Conservation (phyloP, 2,797 vertebrate species). For the Antrozous pallidus region DNA sequence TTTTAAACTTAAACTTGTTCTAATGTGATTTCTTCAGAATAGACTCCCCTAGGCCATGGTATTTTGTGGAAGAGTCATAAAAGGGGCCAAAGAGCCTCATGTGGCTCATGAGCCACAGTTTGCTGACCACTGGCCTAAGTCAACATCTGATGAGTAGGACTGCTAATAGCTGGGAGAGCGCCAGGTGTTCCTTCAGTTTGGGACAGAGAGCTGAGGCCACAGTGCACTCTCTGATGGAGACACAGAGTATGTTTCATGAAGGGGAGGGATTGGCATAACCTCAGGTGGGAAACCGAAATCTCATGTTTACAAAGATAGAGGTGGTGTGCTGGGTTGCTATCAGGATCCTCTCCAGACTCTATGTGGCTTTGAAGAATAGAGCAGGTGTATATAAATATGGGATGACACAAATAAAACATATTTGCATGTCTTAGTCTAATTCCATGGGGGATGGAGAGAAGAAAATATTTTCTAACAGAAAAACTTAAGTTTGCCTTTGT, state of each 20-base stretch:
- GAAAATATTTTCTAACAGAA: neutral
- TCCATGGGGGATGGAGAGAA: neutral
- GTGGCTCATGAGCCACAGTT: too few relatives aligned
- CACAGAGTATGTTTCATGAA: neutral
- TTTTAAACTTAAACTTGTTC: too few relatives aligned
- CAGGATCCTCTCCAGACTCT: neutral
- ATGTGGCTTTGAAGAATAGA: neutral
- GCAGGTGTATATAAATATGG: neutral
- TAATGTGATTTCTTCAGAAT: too few relatives aligned
- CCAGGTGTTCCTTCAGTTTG: neutral
- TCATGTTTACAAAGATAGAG: neutral
- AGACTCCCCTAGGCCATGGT: too few relatives aligned
- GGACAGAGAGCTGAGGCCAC: neutral
- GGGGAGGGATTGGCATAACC: neutral
- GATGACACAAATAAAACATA: neutral
- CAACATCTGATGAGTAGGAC: neutral
- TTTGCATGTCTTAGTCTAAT: neutral
- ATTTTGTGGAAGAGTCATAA: too few relatives aligned
- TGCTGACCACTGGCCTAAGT: too few relatives aligned
- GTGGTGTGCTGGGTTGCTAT: fast-evolving
- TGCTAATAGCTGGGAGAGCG: neutral
- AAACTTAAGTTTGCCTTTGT: neutral
- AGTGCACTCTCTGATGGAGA: neutral
- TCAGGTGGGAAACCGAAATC: neutral
- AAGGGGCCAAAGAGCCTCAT: too few relatives aligned